phyloP scores from a whole-genome alignment of 2,888 invertebrate genomes.

The Drosophila recens region DNA sequence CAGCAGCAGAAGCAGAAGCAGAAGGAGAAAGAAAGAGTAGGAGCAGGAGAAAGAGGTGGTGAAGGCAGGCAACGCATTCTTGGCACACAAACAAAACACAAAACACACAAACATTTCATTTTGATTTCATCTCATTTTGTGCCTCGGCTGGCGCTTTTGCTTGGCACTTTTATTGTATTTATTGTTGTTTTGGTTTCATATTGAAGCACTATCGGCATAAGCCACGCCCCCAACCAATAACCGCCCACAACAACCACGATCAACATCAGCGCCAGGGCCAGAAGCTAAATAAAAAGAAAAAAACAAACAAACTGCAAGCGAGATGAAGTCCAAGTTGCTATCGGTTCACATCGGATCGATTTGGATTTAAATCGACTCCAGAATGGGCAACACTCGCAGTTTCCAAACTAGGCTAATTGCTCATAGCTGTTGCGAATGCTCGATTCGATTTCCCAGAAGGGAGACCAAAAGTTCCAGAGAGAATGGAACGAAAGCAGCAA shows the following conservation, averaged over 20 bases:
- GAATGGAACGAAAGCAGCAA: conserved; percentile 6
- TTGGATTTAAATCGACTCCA: conserved; percentile 20
- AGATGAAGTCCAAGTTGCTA: conserved; percentile 44
- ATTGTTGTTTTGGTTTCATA: conserved; percentile 48
- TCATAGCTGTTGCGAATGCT: conserved; percentile 38
- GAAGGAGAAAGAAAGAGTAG: background rate
- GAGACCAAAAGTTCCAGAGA: conserved; percentile 14
- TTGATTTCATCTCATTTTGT: conserved; percentile 35
- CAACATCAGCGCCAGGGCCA: conserved; percentile 12
- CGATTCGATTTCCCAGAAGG: conserved; percentile 21
- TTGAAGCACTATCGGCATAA: conserved; percentile 48
- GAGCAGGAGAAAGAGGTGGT: background rate
- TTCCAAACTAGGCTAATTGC: conserved; percentile 57
- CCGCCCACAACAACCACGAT: background rate
- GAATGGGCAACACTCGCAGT: conserved; percentile 6
- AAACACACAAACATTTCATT: conserved; percentile 64
- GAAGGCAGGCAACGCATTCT: conserved; percentile 52
- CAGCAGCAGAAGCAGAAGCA: background rate
- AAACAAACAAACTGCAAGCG: conserved; percentile 42
- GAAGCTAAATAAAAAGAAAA: conserved; percentile 14
- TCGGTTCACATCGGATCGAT: conserved; percentile 24
- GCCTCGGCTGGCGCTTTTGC: conserved; percentile 2
- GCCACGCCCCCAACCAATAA: conserved; percentile 7
- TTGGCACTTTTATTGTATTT: conserved; percentile 44
- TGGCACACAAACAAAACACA: conserved; percentile 59